Evolutionary conservation across 2,113 vertebrate species (phyloP).

Genomic region (Bubalus kerabau): DNA sequence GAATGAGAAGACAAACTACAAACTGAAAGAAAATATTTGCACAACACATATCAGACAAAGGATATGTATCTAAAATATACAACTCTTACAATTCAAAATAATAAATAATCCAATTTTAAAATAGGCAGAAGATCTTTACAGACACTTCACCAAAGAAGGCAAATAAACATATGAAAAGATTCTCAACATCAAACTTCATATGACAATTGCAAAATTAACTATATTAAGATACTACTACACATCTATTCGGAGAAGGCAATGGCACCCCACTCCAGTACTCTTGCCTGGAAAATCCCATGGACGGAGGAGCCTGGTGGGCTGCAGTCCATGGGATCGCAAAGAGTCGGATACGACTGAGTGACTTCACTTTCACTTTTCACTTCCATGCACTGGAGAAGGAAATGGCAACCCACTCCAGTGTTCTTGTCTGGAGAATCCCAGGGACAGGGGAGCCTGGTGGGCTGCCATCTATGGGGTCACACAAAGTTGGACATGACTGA

Average conservation of each 20-base stretch:
- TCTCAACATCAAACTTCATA: neutral
- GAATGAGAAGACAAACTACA: neutral
- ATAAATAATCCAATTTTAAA: neutral
- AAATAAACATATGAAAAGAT: neutral
- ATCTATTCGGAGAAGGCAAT: neutral
- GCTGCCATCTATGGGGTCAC: neutral
- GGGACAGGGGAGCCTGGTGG: neutral
- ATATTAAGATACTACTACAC: neutral
- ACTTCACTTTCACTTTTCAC: too few relatives aligned
- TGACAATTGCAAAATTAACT: neutral
- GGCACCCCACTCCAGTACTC: neutral
- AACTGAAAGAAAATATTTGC: neutral
- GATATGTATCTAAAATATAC: neutral
- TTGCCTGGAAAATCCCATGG: neutral
- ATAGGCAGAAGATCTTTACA: neutral
- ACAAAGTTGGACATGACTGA: accelerated
- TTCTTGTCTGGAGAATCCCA: neutral
- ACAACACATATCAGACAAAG: neutral
- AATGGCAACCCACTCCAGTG: too few relatives aligned
- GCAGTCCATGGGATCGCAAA: neutral
- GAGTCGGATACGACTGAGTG: accelerated
- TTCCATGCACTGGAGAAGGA: too few relatives aligned
- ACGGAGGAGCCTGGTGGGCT: too few relatives aligned
- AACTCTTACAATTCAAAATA: neutral
- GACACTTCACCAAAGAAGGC: neutral